These are phyloP conservation scores for Salvator merianae DNA, from an alignment of 2,113 vertebrate genomes.

Conservation along the genomic window DNA sequence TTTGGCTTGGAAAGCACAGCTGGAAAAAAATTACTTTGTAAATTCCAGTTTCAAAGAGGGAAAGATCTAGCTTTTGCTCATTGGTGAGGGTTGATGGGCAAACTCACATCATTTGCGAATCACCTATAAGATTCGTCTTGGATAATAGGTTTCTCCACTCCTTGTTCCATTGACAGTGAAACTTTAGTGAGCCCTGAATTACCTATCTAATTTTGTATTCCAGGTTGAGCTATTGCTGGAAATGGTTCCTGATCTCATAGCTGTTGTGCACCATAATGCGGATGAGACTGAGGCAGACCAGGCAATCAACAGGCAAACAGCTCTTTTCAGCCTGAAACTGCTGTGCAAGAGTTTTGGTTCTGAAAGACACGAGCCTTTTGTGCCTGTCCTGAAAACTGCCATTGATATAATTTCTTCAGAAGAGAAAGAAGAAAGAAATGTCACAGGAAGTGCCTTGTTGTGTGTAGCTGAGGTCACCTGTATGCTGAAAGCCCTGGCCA, in stretches of 20 bases:
- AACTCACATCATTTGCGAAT: neutral
- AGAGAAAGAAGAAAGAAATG: slow-evolving; percentile 86
- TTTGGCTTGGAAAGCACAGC: neutral
- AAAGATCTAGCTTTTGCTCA: neutral
- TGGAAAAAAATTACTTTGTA: neutral
- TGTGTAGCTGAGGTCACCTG: slow-evolving; percentile 88
- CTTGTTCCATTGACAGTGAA: neutral
- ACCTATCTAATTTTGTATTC: slow-evolving; percentile 1
- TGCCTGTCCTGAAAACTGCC: slow-evolving; percentile 78
- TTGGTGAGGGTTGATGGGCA: neutral
- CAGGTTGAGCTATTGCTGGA: slow-evolving; percentile 84
- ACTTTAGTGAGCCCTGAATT: neutral
- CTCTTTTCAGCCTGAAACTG: slow-evolving; percentile 92
- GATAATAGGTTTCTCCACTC: accelerated
- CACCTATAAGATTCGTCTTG: neutral
- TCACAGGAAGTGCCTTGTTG: slow-evolving; percentile 88
- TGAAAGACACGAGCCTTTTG: slow-evolving; percentile 75
- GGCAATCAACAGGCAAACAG: slow-evolving; percentile 92
- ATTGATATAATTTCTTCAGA: slow-evolving; percentile 77
- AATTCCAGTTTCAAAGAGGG: neutral
- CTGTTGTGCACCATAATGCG: slow-evolving; percentile 73
- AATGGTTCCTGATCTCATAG: slow-evolving; percentile 82
- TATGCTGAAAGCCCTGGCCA: slow-evolving; percentile 82
- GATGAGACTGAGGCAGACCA: slow-evolving; percentile 81
- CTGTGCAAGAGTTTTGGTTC: slow-evolving; percentile 89